A percentile compares a stretch with the other conserved stretches of the same genome.
Conservation (phyloP, 1,140 invertebrate species). For the Ladona fulva region DNA sequence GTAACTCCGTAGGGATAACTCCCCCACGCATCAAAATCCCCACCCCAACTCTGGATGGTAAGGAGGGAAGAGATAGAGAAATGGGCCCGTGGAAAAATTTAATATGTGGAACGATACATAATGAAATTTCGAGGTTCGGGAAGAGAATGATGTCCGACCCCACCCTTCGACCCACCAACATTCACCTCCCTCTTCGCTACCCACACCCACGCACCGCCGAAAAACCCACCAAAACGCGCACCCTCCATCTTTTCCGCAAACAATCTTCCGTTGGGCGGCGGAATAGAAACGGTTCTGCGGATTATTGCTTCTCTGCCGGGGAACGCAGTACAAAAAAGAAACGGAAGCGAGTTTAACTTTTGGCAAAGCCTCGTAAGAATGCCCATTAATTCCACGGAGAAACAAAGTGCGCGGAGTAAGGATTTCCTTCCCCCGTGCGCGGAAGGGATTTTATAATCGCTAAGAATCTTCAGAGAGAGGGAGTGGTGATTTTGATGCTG, state of each 20-base stretch:
- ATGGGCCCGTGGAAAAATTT: not conserved
- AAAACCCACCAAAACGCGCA: not conserved
- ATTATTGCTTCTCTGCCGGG: not conserved
- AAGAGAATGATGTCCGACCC: not conserved
- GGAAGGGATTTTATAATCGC: not conserved
- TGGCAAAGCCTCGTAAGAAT: not conserved
- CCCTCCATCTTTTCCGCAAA: not conserved
- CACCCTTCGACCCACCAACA: not conserved
- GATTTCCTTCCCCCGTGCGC: not conserved
- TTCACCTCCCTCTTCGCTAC: not conserved
- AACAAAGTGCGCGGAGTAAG: not conserved
- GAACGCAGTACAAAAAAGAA: not conserved
- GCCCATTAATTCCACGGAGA: not conserved
- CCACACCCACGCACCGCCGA: too few species aligned
- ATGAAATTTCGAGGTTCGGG: slow-evolving; percentile 6
- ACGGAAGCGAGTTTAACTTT: not conserved
- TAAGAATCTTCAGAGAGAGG: too few species aligned
- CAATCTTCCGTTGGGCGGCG: not conserved
- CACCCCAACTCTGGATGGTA: not conserved
- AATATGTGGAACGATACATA: slow-evolving; percentile 10
- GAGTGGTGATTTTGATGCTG: too few species aligned
- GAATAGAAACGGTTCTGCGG: not conserved
- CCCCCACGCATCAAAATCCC: not conserved
- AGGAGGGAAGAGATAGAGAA: not conserved
- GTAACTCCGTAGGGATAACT: not conserved